Base-by-base conservation (phyloP, 2,113 vertebrate species). In the Cichladusa arquata region DNA sequence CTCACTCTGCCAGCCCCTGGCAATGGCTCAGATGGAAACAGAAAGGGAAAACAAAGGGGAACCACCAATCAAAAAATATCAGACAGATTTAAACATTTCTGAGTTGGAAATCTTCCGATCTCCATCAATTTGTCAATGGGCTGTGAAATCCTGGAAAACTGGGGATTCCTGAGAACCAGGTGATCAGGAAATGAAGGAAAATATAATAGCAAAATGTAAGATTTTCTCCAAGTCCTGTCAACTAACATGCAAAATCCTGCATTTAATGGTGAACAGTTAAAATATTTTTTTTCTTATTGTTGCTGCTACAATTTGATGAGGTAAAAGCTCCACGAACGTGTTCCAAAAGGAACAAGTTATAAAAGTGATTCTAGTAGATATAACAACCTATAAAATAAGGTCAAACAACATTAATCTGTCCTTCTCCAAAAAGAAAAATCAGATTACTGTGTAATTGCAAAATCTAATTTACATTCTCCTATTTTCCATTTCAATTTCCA, bases 381-480 rank as follows among this genome's bases (percentile, higher is more conserved):
- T 25, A 97, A 90, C 70, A 95, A 60, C 51, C 93, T 72, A 92
- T 92, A 95, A 96, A 97, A 96, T 86, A 94, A 31, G 86, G 82
- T 48, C 87, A 95, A 89, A 77, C 76, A 95, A 91, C 22, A 92
- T n/a, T 4, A 78, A 97, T 83, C 90, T 57, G 84, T 94, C 88
- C 93, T 91, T 72, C 82, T 93, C 78, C 96, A 95, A 86, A 97
- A 96, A 90, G 78, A 77, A 74, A 94, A 96, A 96, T 96, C 87
- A 62, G 92, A 97, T 94, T 97, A 96, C 2, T 24, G 17, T 28
- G 48, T 86, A 95, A 95, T 88, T 95, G 91, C 69, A 96, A 95
- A 97, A 98, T 91, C 86, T 88, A 97, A 95, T 96, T 92, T 86
- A 31, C 91, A 96, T 92, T n/a, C 85, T 81, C 96, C 72, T 57